A percentile compares a stretch with the other conserved stretches of the same genome.
Conservation (phyloP, 2,888 invertebrate genomes). For the Steromphala cineraria region DNA sequence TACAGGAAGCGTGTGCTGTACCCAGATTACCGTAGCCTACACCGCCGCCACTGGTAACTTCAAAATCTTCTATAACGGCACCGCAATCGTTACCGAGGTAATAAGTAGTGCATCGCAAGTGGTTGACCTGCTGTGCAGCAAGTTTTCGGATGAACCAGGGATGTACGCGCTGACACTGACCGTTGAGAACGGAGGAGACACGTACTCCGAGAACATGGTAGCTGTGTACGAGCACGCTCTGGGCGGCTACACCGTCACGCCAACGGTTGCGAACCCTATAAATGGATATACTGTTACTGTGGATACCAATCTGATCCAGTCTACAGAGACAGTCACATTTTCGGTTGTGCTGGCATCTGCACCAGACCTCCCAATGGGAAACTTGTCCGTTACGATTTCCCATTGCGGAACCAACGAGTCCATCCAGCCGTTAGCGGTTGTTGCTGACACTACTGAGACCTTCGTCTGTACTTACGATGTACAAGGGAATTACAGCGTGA, state of each 20-base stretch:
- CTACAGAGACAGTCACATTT: neutral
- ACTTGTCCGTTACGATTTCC: neutral
- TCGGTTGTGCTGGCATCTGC: neutral
- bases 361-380: conserved; percentile 4
- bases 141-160: neutral
- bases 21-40: neutral
- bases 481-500: conserved; percentile 14
- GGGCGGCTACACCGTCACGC: neutral
- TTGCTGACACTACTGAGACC: neutral
- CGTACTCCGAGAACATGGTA: neutral
- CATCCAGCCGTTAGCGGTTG: neutral
- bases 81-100: neutral
- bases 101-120: neutral
- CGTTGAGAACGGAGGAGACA: neutral
- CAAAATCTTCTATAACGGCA: neutral
- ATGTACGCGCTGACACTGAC: conserved; percentile 1
- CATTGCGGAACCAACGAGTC: neutral
- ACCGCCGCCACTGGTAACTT: neutral
- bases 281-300: neutral
- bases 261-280: neutral
- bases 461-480: neutral
- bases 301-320: neutral
- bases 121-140: neutral
- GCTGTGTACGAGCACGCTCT: neutral
- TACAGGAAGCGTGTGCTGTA: neutral